Evolutionary conservation across 2,797 vertebrate genomes (phyloP), one percentile per base, ranked within the genome.

Genomic region (Sandelia bainsii): DNA sequence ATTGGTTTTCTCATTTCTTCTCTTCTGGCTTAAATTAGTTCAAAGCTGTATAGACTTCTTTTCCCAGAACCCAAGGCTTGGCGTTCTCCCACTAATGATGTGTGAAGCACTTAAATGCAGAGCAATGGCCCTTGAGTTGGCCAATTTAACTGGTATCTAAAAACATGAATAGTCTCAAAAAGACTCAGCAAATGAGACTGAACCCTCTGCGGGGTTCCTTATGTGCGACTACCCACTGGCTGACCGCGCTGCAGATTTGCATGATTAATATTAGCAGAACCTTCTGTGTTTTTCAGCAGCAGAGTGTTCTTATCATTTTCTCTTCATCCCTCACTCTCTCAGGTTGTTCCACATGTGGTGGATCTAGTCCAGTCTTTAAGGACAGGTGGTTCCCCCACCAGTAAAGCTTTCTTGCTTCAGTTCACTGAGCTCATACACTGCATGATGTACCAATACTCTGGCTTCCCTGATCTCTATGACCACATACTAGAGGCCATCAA

Each of bases 401-500:
- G 96, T 79, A 95, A 96, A 89, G 88, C 94, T 22, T 98, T 98
- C 89, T 81, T 99, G 81, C 88, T 96, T 83, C 97, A 99, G 79
- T 93, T 99, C 79, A 93, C 96, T 8, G 97, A 99, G 85, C 79
- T 99, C 76, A 92, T 97, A 71, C 98, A 99, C 87, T 99, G 98
- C 89, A 99, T 99, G 98, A 99, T 99, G 95, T 98, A 98, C 89
- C 98, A 99, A 91, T 99, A 96, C 84, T 99, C 98, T 40, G 98
- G 98, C 78, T 99, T 99, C 89, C 98, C 98, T 65, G 98, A 99
- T 86, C 97, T 99, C 80, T 99, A 99, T 23, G 98, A 99, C 80
- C 95, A 95, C 86, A 96, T 99, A 89, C 81, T 99, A 62, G 98
- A 99, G 82, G 95, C 95, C 80, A 87, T 99, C 84, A 99, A 98